Base-by-base conservation (phyloP, 2,113 vertebrate species). In the Nothobranchius kuhntae region DNA sequence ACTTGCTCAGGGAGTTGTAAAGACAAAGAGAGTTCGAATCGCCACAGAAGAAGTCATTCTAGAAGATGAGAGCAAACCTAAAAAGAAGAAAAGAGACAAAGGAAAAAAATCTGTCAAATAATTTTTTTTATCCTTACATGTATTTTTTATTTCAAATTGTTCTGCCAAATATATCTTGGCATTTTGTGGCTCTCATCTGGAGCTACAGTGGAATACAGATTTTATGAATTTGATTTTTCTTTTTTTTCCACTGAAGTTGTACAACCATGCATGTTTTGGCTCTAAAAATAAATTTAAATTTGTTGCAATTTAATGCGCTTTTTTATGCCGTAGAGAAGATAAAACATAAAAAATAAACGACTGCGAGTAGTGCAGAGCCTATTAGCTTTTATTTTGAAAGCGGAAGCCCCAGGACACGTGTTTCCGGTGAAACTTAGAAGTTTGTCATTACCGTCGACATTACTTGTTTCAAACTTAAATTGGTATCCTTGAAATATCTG, bases 61-160 rank as follows among this genome's bases (percentile, higher is more conserved):
- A 4, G 91, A 91, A 66, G 91, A 92, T 4, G 87, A 91, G 61
- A 86, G 86, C 58, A 83, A 80, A 61, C 68, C 89, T 13, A 87
- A 90, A 44, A 90, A 86, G 61, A 89, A 91, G 82, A 87, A 86
- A 65, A 87, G 73, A 51, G 35, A 40, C 24, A 47, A 55, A 13
- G 84, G 60, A 71, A 85, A 87, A 82, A 80, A 72, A 68, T 65
- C 61, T 1, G 11, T 6, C 50, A 70, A 71, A 50, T 42, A 48
- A 47, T 77, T 4, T 17, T 63, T 40, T 71, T 51, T 24, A 24
- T 42, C 9, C 12, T 47, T 58, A 3, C 15, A 73, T 38, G 4
- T 38, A 38, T 26, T 9, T 30, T 35, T 17, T 17, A n/a, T 26
- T 11, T 51, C 0, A 56, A 7, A 2, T 6, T 48, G 21, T 10